Conservation (phyloP, 2,888 invertebrate species). For the Aelia acuminata region DNA sequence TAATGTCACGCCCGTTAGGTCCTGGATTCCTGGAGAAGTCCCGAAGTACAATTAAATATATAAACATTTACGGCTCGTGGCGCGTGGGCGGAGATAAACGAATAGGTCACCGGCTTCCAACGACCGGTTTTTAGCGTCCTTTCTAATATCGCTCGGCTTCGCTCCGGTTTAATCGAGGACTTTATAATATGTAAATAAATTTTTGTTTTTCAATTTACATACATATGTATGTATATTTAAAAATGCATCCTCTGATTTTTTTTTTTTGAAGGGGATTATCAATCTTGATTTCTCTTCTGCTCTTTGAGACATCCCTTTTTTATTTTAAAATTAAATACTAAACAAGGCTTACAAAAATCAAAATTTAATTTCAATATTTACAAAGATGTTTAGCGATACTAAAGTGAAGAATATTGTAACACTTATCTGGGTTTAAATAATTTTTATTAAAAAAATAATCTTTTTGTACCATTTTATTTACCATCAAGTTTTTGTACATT, state of each 20-base stretch:
- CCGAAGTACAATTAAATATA: conserved; percentile 19
- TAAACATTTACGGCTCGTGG: background rate
- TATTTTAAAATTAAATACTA: background rate
- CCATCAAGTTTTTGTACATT: no score
- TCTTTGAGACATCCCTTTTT: background rate
- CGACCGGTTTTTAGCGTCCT: conserved; percentile 47
- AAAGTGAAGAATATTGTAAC: no score
- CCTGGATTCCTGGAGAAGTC: background rate
- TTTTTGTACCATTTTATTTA: no score
- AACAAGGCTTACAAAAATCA: no score
- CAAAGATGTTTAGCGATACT: no score
- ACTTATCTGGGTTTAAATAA: no score
- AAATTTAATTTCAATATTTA: no score
- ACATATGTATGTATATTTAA: background rate
- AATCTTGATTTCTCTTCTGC: background rate
- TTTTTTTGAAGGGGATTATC: background rate
- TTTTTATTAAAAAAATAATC: no score
- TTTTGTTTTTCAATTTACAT: background rate
- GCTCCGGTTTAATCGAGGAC: background rate
- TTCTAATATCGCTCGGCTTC: conserved; percentile 12
- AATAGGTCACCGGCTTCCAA: conserved; percentile 2
- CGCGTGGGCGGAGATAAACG: conserved; percentile 4
- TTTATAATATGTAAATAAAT: background rate
- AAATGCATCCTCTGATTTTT: background rate
- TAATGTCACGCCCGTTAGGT: background rate